Evolutionary conservation across 2,888 invertebrate species (phyloP), one percentile per base, ranked within the genome.

Genomic region (Synanthedon andrenaeformis): DNA sequence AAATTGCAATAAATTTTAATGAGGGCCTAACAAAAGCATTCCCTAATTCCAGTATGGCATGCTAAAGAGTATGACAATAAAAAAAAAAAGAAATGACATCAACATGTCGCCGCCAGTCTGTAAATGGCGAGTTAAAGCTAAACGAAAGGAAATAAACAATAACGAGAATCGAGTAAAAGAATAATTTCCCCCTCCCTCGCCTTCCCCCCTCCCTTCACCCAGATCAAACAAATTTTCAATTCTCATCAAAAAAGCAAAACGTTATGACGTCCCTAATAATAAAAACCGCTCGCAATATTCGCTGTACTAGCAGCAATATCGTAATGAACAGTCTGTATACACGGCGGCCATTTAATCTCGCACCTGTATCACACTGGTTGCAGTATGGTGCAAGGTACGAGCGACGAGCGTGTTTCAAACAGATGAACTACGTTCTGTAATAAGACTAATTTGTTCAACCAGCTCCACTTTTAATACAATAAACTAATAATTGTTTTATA

Each of bases 261-360:
- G 79, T 79, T 84, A 82, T 82, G 85, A 82, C 80, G 74, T 65
- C 73, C 74, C 79, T 80, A 82, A 84, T 80, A 82, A 84, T 85
- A 83, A 84, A 83, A 85, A 79, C 76, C 68, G 73, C 69, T 69
- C 69, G 78, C 81, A 77, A 81, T 85, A 82, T 79, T 72, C 78
- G 72, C 76, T 76, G 79, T 77, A 72, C 75, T 76, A 76, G 76
- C 76, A 74, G 81, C 84, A 85, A 86, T 85, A 85, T 81, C 84
- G 82, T 86, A 86, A 86, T 85, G 86, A 86, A 86, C 85, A 83
- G 68, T 79, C 80, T 83, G 82, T 83, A 82, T 81, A 82, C 81
- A 82, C 76, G 80, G 75, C 68, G 74, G 79, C 82, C 83, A 82
- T 86, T 86, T 85, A 85, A 86, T 85, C 82, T 86, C 84, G 78